phyloP scores from a whole-genome alignment of 2,113 vertebrate species.

The Lagopus leucura region DNA sequence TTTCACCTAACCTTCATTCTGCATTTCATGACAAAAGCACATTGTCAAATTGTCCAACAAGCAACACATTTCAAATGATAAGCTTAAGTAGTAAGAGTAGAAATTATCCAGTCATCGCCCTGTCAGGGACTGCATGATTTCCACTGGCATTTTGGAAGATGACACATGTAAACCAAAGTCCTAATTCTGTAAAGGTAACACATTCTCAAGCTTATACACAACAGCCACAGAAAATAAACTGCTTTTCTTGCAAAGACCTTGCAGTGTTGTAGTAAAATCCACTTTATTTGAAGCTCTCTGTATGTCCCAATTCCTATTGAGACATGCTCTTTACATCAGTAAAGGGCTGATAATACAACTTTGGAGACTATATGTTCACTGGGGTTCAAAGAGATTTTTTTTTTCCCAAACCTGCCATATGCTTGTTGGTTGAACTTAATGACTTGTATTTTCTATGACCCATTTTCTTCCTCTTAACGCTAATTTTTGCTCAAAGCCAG shows the following conservation, averaged over 20 bases:
- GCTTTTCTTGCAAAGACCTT: background rate
- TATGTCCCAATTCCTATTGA: background rate
- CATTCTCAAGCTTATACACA: background rate
- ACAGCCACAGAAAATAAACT: background rate
- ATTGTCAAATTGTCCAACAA: conserved; percentile 50
- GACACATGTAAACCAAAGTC: background rate
- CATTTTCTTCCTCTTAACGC: background rate
- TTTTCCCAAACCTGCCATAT: background rate
- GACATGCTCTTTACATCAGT: background rate
- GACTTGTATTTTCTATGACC: background rate
- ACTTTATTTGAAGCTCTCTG: background rate
- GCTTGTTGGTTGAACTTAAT: background rate
- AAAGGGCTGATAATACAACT: too few species aligned
- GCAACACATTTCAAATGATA: conserved; percentile 20
- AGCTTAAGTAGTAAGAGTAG: conserved; percentile 33
- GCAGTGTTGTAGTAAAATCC: background rate
- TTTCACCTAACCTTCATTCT: background rate
- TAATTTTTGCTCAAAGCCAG: background rate
- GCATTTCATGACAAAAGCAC: conserved; percentile 1
- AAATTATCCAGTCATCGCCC: conserved; percentile 56
- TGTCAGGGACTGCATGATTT: conserved; percentile 18
- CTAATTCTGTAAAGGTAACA: background rate
- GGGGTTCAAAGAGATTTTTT: background rate
- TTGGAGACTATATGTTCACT: background rate
- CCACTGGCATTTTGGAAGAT: conserved; percentile 25